Evolutionary conservation across 2,113 vertebrate species (phyloP).

Genomic region (Tupaia tana): DNA sequence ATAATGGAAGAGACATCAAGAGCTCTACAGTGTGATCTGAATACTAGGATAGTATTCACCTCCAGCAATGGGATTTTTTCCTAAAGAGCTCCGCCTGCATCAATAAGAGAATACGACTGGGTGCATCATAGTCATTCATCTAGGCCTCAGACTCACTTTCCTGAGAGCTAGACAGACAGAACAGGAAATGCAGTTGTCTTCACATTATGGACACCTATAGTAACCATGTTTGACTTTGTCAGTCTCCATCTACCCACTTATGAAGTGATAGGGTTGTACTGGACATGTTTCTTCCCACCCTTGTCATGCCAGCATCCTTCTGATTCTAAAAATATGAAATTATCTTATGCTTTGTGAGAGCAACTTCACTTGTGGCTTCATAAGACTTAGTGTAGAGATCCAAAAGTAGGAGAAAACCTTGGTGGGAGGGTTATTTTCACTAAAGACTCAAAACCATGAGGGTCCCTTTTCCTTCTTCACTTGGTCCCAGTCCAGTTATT

Average conservation of each 20-base stretch:
- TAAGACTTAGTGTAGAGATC: not conserved
- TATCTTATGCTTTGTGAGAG: not conserved
- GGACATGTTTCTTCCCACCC: not conserved
- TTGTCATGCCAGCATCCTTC: not conserved
- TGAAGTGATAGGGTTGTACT: not conserved
- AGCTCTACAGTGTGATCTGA: not conserved
- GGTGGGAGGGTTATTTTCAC: not conserved
- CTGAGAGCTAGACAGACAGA: not conserved
- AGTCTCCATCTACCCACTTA: not conserved
- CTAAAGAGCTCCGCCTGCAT: not conserved
- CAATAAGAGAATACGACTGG: not conserved
- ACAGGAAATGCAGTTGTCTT: not conserved
- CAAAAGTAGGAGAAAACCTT: not conserved
- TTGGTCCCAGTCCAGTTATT: not conserved
- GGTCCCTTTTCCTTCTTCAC: not conserved
- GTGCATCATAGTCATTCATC: fast-evolving
- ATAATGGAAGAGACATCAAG: not conserved
- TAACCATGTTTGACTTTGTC: not conserved
- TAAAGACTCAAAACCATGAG: not conserved
- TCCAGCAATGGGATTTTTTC: not conserved
- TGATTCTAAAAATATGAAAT: not conserved
- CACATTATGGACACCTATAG: not conserved
- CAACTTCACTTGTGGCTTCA: not conserved
- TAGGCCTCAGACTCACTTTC: not conserved
- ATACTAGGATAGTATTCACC: not conserved